Evolutionary conservation across 2,113 vertebrate genomes (phyloP).

Genomic region (Arenaria interpres): DNA sequence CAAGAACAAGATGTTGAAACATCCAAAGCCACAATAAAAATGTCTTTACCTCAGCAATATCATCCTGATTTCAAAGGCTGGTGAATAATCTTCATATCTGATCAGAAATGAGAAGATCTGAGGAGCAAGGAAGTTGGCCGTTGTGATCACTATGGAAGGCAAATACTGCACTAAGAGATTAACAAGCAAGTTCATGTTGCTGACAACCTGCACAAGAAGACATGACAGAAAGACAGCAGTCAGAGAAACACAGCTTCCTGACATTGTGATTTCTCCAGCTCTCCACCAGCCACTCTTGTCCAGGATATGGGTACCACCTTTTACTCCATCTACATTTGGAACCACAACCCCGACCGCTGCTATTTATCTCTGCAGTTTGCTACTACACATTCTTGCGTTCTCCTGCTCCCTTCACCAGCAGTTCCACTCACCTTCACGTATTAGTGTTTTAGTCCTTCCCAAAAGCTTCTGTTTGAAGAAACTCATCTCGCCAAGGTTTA

Average conservation of each 20-base stretch:
- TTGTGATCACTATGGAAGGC: constrained; percentile 93
- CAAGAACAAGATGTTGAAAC: background rate
- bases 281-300: background rate
- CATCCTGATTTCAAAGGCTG: constrained; percentile 91
- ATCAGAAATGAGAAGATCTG: constrained; percentile 87
- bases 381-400: background rate
- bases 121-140: constrained; percentile 90
- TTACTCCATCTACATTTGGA: background rate
- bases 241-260: background rate
- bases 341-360: background rate
- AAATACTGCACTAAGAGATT: constrained; percentile 89
- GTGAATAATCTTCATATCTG: constrained; percentile 89
- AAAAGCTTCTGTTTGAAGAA: background rate
- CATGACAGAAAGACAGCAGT: background rate
- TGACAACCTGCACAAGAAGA: background rate
- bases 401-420: background rate
- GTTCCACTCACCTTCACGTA: background rate
- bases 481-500: background rate
- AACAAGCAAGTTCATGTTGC: constrained; percentile 1
- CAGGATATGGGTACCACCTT: background rate
- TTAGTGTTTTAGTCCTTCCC: background rate
- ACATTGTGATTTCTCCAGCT: background rate
- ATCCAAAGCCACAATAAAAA: background rate
- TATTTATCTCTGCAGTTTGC: background rate
- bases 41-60: constrained; percentile 86